Conservation (phyloP, 2,797 vertebrate genomes). For the Pipistrellus nathusii region DNA sequence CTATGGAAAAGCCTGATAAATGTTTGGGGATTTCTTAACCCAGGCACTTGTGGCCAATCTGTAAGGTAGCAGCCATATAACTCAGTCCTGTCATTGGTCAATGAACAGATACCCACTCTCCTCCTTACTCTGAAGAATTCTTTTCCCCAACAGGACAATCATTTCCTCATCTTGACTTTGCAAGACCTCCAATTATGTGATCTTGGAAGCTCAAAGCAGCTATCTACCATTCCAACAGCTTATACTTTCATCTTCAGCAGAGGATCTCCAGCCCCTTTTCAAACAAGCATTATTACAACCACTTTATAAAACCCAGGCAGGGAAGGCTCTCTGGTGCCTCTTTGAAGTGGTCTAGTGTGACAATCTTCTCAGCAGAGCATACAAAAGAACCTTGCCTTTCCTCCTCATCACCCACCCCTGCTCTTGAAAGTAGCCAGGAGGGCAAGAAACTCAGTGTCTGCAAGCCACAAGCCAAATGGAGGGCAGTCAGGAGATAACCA, state of each 20-base stretch:
- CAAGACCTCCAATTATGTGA: slow-evolving; percentile 70
- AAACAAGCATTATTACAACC: slow-evolving; percentile 66
- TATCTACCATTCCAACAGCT: slow-evolving; percentile 62
- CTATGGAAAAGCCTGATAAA: background rate
- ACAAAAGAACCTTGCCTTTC: background rate
- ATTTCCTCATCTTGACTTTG: slow-evolving; percentile 58
- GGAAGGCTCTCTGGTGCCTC: slow-evolving; percentile 57
- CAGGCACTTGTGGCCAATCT: slow-evolving; percentile 9
- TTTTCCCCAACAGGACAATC: slow-evolving; percentile 65
- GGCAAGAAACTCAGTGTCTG: background rate
- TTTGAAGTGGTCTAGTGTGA: background rate
- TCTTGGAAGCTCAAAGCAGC: slow-evolving; percentile 74
- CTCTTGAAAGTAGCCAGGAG: background rate
- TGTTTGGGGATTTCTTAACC: slow-evolving; percentile 43
- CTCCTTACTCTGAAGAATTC: slow-evolving; percentile 66
- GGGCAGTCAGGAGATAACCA: background rate
- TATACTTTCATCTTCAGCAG: background rate
- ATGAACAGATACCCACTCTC: background rate
- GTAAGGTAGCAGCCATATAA: background rate
- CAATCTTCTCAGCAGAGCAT: background rate
- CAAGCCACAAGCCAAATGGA: background rate
- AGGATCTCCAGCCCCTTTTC: slow-evolving; percentile 29
- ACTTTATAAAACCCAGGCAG: slow-evolving; percentile 74
- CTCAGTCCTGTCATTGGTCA: slow-evolving; percentile 22
- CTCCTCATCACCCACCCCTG: background rate